Conservation (phyloP, 92 coral and sea anemone species). For the Micromussa lordhowensis region DNA sequence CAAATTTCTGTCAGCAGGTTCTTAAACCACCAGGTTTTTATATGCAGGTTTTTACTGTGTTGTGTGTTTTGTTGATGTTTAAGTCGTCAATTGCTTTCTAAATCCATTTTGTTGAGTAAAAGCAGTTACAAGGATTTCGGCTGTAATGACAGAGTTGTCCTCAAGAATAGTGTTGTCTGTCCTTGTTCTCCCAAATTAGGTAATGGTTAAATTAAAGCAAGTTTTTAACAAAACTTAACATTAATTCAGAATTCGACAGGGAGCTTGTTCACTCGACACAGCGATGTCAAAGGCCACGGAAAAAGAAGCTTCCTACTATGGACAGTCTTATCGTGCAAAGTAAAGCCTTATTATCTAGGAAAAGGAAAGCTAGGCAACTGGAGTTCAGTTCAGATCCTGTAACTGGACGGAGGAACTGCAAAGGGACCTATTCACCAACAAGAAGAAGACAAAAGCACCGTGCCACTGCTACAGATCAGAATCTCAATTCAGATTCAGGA, state of each 20-base stretch:
- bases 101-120: too few species aligned
- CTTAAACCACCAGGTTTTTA: too few species aligned
- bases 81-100: too few species aligned
- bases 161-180: too few species aligned
- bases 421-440: conserved; percentile 23
- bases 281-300: not conserved
- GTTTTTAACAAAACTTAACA: too few species aligned
- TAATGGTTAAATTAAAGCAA: too few species aligned
- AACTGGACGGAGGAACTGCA: conserved; percentile 14
- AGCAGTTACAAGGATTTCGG: too few species aligned
- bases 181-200: too few species aligned
- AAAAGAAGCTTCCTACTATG: conserved; percentile 16
- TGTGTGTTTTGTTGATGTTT: too few species aligned
- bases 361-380: not conserved
- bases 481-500: not conserved
- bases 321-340: not conserved
- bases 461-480: not conserved
- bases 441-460: not conserved
- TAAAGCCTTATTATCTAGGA: conserved; percentile 5
- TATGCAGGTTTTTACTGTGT: too few species aligned
- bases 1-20: too few species aligned
- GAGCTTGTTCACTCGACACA: conserved; percentile 6
- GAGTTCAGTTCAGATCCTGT: conserved; percentile 4
- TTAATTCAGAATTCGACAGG: conserved; percentile 3
- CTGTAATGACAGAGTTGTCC: too few species aligned